phyloP scores from a whole-genome alignment of 2,888 invertebrate genomes.

The Ceraclea dissimilis region DNA sequence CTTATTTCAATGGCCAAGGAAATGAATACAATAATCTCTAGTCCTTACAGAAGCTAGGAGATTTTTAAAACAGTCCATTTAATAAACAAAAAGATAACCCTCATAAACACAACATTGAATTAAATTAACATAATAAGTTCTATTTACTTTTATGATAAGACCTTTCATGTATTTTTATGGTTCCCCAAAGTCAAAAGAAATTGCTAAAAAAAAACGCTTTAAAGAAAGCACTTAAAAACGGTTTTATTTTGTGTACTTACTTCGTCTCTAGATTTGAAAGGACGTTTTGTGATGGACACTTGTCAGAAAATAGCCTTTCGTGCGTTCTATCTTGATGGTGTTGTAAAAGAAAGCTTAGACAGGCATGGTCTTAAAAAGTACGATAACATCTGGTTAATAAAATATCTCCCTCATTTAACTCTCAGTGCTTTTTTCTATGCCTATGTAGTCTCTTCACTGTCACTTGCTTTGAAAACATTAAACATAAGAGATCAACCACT shows the following conservation, averaged over 20 bases:
- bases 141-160: neutral
- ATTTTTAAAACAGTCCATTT: no score
- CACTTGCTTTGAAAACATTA: neutral
- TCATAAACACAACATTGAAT: neutral
- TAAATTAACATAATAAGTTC: neutral
- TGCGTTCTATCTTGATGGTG: neutral
- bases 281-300: neutral
- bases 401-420: slow-evolving; percentile 1
- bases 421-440: neutral
- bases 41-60: no score
- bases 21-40: no score
- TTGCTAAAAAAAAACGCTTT: neutral
- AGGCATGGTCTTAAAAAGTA: neutral
- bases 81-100: neutral
- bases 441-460: neutral
- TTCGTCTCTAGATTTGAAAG: neutral
- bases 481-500: neutral
- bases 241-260: neutral
- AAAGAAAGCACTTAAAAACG: neutral
- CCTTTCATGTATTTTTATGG: neutral
- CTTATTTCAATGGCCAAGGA: no score
- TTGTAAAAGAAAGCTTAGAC: neutral
- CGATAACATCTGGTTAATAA: slow-evolving; percentile 1
- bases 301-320: neutral
- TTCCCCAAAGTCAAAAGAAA: neutral